Percentiles rank a stretch among this genome's conserved stretches.
Conservation (phyloP, 2,888 invertebrate genomes). For the Pollenia labialis region DNA sequence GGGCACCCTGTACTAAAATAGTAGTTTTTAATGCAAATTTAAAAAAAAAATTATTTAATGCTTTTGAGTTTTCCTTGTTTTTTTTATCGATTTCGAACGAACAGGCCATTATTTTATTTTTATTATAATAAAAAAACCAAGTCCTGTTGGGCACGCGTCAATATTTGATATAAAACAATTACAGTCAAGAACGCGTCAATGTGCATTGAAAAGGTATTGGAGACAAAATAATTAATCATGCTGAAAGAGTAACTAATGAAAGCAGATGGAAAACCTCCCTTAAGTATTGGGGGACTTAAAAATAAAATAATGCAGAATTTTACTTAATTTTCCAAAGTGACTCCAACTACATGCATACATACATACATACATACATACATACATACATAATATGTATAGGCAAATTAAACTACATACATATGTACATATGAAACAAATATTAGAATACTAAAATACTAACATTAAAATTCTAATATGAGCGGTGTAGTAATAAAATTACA, state of each 20-base stretch:
- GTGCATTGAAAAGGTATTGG: conserved; percentile 9
- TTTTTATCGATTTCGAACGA: too few relatives aligned
- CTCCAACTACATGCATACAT: neutral
- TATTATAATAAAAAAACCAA: neutral
- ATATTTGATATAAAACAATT: conserved; percentile 42
- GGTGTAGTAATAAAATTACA: neutral
- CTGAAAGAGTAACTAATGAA: neutral
- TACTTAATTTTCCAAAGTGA: neutral
- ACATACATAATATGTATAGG: neutral
- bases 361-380: neutral
- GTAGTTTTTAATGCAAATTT: too few relatives aligned
- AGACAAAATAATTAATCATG: conserved; percentile 47
- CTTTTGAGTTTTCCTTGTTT: too few relatives aligned
- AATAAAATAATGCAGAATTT: neutral
- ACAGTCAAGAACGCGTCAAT: conserved; percentile 52
- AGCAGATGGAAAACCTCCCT: conserved; percentile 5
- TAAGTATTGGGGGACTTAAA: neutral
- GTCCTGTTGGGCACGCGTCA: neutral
- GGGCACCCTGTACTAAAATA: too few relatives aligned
- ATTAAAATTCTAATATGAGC: conserved; percentile 11
- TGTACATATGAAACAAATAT: neutral
- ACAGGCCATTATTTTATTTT: too few relatives aligned
- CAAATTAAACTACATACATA: too few relatives aligned
- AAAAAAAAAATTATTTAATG: too few relatives aligned
- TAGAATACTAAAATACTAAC: neutral